Evolutionary conservation across 1,140 invertebrate species (phyloP).

Genomic region (Littorina saxatilis): DNA sequence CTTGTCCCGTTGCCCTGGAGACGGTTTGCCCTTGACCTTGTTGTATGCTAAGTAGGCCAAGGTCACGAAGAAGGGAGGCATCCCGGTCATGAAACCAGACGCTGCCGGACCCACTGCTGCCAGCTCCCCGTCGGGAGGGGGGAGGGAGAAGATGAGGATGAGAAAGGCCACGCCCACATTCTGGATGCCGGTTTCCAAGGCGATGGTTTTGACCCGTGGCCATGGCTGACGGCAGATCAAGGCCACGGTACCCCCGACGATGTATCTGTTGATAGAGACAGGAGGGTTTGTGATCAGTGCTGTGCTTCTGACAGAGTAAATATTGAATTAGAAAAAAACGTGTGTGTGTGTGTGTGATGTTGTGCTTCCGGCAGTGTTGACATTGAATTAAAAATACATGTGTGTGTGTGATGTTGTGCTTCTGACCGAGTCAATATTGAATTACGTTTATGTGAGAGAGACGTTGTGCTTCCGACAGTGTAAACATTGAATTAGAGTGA

Average conservation of each 20-base stretch:
- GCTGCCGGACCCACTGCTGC: conserved; percentile 74
- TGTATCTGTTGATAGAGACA: too few species aligned
- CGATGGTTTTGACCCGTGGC: conserved; percentile 75
- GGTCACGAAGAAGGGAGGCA: conserved; percentile 81
- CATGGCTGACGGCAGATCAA: conserved; percentile 60
- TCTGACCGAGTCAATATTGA: not conserved
- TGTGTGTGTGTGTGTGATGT: too few species aligned
- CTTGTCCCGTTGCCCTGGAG: too few species aligned
- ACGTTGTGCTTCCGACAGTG: too few species aligned
- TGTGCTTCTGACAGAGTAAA: not conserved
- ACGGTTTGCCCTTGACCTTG: too few species aligned
- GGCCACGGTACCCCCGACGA: conserved; percentile 79
- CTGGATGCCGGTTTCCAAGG: conserved; percentile 78
- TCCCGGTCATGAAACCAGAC: conserved; percentile 95
- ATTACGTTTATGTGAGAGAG: too few species aligned
- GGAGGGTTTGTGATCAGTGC: too few species aligned
- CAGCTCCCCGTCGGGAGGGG: conserved; percentile 76
- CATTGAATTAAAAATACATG: not conserved
- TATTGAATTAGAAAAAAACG: not conserved
- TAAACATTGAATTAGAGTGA: too few species aligned
- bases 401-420: too few species aligned
- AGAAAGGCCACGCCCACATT: conserved; percentile 77
- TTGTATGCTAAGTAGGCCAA: conserved; percentile 56
- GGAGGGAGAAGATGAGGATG: conserved; percentile 75
- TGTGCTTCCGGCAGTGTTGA: too few species aligned